These are phyloP conservation scores for Thysanoteuthis rhombus DNA, from an alignment of 2,888 invertebrate genomes.

Conservation along the genomic window DNA sequence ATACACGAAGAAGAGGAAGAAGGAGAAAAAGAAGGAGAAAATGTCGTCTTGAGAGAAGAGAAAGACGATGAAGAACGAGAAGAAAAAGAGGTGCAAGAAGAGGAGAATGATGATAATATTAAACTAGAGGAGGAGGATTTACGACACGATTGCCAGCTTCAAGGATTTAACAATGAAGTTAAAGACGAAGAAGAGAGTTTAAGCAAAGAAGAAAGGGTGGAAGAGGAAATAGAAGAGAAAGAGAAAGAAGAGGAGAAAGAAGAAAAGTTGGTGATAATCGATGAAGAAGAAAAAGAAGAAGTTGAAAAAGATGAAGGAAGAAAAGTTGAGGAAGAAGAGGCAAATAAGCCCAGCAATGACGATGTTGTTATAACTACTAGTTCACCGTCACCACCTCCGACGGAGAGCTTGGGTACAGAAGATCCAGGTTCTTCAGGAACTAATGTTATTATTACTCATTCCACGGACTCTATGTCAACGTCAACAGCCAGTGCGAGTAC, in stretches of 20 bases:
- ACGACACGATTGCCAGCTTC: not conserved
- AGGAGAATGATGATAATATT: not conserved
- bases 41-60: conserved; percentile 14
- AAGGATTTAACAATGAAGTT: not conserved
- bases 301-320: conserved; percentile 34
- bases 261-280: not conserved
- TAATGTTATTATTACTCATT: not conserved
- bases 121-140: not conserved
- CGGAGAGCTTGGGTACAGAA: not conserved
- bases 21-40: conserved; percentile 21
- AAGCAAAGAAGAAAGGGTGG: conserved; percentile 38
- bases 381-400: not conserved
- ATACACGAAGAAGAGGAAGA: not conserved
- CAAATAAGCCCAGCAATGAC: not conserved
- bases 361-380: not conserved
- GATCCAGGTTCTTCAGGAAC: not conserved
- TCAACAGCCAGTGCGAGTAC: not conserved
- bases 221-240: conserved; percentile 43
- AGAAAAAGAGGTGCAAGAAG: conserved; percentile 30
- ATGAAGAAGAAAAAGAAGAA: conserved; percentile 20
- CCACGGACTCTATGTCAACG: conserved; percentile 12
- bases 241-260: conserved; percentile 35
- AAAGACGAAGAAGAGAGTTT: not conserved
- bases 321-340: not conserved
- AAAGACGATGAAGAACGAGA: conserved; percentile 30